phyloP scores from a whole-genome alignment of 1,140 invertebrate genomes.

The Leptopilina clavipes region DNA sequence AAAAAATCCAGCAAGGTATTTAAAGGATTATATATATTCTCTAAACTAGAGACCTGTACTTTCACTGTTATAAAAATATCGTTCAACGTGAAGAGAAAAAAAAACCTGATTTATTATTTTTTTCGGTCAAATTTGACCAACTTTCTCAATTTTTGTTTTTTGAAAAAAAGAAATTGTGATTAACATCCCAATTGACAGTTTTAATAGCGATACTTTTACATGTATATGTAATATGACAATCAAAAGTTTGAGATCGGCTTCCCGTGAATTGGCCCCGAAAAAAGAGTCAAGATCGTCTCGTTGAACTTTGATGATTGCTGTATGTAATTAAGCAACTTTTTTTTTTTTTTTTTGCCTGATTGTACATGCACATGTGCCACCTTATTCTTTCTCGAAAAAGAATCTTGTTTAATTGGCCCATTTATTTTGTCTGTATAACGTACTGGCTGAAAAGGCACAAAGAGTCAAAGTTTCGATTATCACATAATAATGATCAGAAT shows the following conservation, averaged over 20 bases:
- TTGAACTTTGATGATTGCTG: conserved; percentile 24
- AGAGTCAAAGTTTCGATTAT: conserved; percentile 4
- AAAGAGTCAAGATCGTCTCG: conserved; percentile 12
- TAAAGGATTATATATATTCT: too few relatives aligned
- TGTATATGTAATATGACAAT: conserved; percentile 8
- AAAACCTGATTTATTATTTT: background rate
- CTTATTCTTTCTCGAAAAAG: conserved; percentile 8
- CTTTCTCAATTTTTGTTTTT: background rate
- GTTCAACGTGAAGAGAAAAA: background rate
- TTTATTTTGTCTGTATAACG: conserved; percentile 1
- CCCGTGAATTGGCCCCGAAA: too few relatives aligned
- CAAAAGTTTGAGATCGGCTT: background rate
- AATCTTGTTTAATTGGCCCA: conserved; percentile 16
- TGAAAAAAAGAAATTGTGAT: background rate
- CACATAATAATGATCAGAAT: background rate
- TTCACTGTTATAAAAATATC: background rate
- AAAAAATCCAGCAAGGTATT: background rate
- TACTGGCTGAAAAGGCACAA: background rate
- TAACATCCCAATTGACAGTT: background rate
- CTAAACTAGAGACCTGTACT: background rate
- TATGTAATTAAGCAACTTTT: conserved; percentile 28
- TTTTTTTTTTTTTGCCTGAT: background rate
- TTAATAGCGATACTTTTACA: background rate
- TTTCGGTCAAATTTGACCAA: background rate
- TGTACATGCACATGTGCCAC: conserved; percentile 21